A percentile compares a stretch with the other conserved stretches of the same genome.
Conservation (phyloP, 2,113 vertebrate genomes). For the Gopherus flavomarginatus region DNA sequence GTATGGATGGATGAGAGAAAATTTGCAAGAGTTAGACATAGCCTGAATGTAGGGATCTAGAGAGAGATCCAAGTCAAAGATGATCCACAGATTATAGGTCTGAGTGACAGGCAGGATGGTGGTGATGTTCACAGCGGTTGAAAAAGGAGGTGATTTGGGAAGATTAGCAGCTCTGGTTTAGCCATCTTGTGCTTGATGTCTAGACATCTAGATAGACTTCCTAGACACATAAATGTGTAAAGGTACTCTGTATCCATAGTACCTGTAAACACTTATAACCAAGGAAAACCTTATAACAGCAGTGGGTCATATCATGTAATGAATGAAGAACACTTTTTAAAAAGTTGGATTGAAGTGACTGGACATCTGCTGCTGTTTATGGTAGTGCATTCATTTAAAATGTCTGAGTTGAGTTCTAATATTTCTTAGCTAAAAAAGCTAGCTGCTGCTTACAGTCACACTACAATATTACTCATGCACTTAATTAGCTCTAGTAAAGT, state of each 20-base stretch:
- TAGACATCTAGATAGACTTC: too few relatives aligned
- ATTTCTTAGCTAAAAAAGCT: background rate
- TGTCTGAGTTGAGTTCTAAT: background rate
- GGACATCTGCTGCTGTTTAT: background rate
- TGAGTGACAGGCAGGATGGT: too few relatives aligned
- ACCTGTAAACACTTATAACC: background rate
- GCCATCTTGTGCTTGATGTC: too few relatives aligned
- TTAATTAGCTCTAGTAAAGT: background rate
- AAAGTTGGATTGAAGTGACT: background rate
- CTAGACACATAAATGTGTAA: background rate
- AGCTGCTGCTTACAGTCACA: background rate
- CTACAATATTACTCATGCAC: background rate
- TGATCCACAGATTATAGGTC: too few relatives aligned
- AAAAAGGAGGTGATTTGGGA: too few relatives aligned
- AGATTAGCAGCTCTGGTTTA: too few relatives aligned
- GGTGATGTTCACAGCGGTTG: too few relatives aligned
- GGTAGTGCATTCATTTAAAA: background rate
- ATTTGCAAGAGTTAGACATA: too few relatives aligned
- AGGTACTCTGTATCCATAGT: background rate
- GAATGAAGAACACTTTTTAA: background rate
- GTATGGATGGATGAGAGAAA: too few relatives aligned
- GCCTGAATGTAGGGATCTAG: too few relatives aligned
- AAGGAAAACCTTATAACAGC: too few relatives aligned
- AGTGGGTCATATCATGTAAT: background rate
- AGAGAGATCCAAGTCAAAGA: too few relatives aligned